These are phyloP conservation scores for Pocillopora damicornis DNA, from an alignment of 64 coral and sea anemone species.

Conservation along the genomic window DNA sequence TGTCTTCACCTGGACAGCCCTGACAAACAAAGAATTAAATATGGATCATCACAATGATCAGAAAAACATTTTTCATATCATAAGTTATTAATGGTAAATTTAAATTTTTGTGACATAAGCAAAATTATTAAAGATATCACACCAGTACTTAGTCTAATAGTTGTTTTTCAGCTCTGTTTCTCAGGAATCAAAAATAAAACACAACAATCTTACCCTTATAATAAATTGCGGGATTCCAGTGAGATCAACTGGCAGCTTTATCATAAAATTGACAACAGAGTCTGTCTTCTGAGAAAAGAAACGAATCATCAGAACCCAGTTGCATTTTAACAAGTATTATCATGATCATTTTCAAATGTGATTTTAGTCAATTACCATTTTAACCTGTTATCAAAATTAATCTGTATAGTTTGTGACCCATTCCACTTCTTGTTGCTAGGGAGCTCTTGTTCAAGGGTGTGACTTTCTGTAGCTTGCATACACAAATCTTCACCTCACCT, in stretches of 20 bases:
- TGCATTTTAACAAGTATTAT: background rate
- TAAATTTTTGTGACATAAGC: background rate
- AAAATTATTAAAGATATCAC: background rate
- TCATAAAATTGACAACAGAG: slow-evolving; percentile 66
- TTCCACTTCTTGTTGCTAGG: too few relatives aligned
- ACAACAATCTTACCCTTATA: slow-evolving; percentile 29
- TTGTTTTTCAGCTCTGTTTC: too few relatives aligned
- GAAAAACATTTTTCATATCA: background rate
- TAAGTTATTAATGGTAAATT: too few relatives aligned
- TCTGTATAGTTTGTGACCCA: too few relatives aligned
- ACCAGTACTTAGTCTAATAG: too few relatives aligned
- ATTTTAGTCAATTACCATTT: too few relatives aligned
- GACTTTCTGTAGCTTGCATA: background rate
- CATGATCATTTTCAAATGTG: background rate
- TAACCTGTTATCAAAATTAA: too few relatives aligned
- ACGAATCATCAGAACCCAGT: background rate
- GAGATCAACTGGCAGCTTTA: slow-evolving; percentile 60
- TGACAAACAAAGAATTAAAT: background rate
- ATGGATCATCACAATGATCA: too few relatives aligned
- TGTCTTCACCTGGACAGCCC: slow-evolving; percentile 66
- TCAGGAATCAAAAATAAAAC: too few relatives aligned
- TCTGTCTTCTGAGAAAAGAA: slow-evolving; percentile 15
- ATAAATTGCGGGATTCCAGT: slow-evolving; percentile 54
- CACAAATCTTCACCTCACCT: slow-evolving; percentile 18
- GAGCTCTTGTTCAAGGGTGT: background rate